Base-by-base conservation (phyloP, 2,797 vertebrate species). In the Pogonophryne albipinna region DNA sequence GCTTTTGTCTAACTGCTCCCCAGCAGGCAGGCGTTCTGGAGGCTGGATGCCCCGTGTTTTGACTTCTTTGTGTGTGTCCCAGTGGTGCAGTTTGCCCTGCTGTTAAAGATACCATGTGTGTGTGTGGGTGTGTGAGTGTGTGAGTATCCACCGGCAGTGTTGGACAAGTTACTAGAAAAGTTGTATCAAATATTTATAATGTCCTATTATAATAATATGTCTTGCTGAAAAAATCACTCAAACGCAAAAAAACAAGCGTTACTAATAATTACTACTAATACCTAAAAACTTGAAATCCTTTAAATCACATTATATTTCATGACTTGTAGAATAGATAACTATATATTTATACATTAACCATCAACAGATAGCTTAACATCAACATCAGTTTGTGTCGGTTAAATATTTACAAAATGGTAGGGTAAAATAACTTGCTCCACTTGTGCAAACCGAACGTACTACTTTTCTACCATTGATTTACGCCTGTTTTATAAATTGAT, bases 41-140 rank as follows among this genome's bases (percentile, higher is more conserved):
- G 67, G 76, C 67, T 62, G 4, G 61, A 20, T 31, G 67, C 59
- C 75, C 57, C 7, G 16, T 58, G 56, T 62, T 73, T 78, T 57
- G 14, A 76, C 71, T 80, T 72, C 70, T 80, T 76, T 84, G 70
- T 71, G 76, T 63, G 59, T 66, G 68, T 86, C 79, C 60, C 64
- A 66, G 80, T 59, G 78, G 85, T 89, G 5, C 27, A 42, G 47
- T 66, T 79, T 76, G 16, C 27, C 72, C 58, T 52, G 73, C 75
- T 80, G 76, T 19, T 74, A 59, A 49, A 74, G 45, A 72, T 17
- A 51, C 50, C 49, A 60, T 42, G 31, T 23, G n/a, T 66, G 62
- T 76, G 58, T 75, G 73, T 41, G 59, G 20, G 47, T 50, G 31
- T 2, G 27, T 50, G 68, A 23, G 57, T 11, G n/a, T 11, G n/a